These are phyloP conservation scores for Pelodytes ibericus DNA, from an alignment of 2,797 vertebrate species.

Conservation along the genomic window DNA sequence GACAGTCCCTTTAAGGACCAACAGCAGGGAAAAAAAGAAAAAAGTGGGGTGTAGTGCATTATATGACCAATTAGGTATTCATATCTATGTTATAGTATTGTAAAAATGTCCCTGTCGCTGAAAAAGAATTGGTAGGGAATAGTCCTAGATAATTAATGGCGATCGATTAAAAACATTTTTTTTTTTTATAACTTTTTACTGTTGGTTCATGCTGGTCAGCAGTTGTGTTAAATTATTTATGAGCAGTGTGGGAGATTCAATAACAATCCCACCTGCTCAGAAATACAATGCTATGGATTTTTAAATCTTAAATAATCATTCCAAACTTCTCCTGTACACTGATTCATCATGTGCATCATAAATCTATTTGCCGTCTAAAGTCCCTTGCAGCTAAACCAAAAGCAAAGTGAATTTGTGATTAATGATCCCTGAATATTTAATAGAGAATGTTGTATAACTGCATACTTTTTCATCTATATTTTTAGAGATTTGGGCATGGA, in stretches of 20 bases:
- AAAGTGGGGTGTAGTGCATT: too few species aligned
- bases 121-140: neutral
- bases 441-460: slow-evolving; percentile 3
- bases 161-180: neutral
- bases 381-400: slow-evolving; percentile 24
- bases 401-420: slow-evolving; percentile 29
- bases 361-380: slow-evolving; percentile 37
- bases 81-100: too few species aligned
- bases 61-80: too few species aligned
- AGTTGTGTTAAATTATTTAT: slow-evolving; percentile 8
- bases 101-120: too few species aligned
- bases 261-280: neutral
- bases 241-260: neutral
- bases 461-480: neutral
- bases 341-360: slow-evolving; percentile 26
- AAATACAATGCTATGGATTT: slow-evolving; percentile 35
- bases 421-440: slow-evolving; percentile 38
- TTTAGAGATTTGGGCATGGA: too few species aligned
- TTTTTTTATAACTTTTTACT: neutral
- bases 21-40: too few species aligned
- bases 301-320: slow-evolving; percentile 50
- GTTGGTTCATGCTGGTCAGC: neutral
- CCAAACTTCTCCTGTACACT: slow-evolving; percentile 2
- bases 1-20: too few species aligned
- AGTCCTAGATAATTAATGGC: neutral